Evolutionary conservation across 1,140 invertebrate species (phyloP).

Genomic region (Halyomorpha halys): DNA sequence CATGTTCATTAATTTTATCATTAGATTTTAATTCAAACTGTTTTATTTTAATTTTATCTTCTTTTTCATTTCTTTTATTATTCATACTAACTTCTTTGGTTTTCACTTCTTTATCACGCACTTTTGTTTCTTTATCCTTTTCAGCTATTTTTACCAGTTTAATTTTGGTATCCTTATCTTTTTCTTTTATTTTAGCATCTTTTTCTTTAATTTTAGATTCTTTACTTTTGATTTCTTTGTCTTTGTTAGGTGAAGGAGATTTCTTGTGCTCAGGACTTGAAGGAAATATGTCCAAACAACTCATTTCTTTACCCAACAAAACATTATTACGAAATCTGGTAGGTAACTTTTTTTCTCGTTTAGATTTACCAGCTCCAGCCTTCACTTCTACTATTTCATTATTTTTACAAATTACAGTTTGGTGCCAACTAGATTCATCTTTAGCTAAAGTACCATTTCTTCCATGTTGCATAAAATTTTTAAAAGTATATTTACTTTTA

Average conservation of each 20-base stretch:
- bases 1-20: too few relatives aligned
- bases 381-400: not conserved
- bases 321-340: constrained; percentile 9
- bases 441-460: not conserved
- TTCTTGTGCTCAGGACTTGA: too few relatives aligned
- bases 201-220: not conserved
- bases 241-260: not conserved
- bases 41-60: too few relatives aligned
- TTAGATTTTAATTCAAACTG: too few relatives aligned
- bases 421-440: constrained; percentile 7
- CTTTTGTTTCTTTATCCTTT: not conserved
- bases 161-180: not conserved
- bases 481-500: not conserved
- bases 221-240: not conserved
- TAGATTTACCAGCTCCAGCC: not conserved
- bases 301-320: constrained; percentile 9
- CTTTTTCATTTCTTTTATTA: too few relatives aligned
- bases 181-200: not conserved
- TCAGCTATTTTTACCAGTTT: not conserved
- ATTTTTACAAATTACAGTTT: constrained; percentile 6
- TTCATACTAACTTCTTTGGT: too few relatives aligned
- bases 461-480: not conserved
- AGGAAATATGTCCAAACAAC: not conserved
- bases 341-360: constrained; percentile 6
- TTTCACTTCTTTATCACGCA: not conserved